Conservation (phyloP, 2,888 invertebrate species). For the Tyria jacobaeae region DNA sequence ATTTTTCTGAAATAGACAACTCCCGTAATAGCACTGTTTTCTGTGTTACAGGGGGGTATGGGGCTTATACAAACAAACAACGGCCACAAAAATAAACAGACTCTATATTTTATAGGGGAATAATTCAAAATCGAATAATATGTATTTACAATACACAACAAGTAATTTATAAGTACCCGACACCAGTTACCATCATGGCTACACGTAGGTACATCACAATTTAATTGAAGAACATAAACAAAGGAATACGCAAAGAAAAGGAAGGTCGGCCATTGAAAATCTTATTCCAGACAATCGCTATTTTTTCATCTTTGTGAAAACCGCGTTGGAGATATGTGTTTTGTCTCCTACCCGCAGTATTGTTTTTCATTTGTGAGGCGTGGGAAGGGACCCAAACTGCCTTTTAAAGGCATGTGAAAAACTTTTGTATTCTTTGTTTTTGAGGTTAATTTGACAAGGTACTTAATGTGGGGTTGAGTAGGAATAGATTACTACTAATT, state of each 20-base stretch:
- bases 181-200: neutral
- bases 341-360: conserved; percentile 48
- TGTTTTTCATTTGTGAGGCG: conserved; percentile 56
- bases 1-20: too few relatives aligned
- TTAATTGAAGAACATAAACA: conserved; percentile 40
- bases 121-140: too few relatives aligned
- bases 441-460: conserved; percentile 31
- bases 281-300: conserved; percentile 57
- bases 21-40: too few relatives aligned
- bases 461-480: neutral
- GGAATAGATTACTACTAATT: neutral
- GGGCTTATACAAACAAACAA: too few relatives aligned
- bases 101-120: too few relatives aligned
- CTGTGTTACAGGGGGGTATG: too few relatives aligned
- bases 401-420: conserved; percentile 51
- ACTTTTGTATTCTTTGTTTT: conserved; percentile 29
- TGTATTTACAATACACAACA: too few relatives aligned
- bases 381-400: conserved; percentile 56
- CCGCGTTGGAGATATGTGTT: conserved; percentile 47
- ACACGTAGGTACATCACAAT: conserved; percentile 15
- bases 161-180: too few relatives aligned
- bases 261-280: conserved; percentile 56
- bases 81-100: too few relatives aligned
- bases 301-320: conserved; percentile 63
- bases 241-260: conserved; percentile 45